phyloP scores from a whole-genome alignment of 2,797 vertebrate species.

The Syncerus caffer region DNA sequence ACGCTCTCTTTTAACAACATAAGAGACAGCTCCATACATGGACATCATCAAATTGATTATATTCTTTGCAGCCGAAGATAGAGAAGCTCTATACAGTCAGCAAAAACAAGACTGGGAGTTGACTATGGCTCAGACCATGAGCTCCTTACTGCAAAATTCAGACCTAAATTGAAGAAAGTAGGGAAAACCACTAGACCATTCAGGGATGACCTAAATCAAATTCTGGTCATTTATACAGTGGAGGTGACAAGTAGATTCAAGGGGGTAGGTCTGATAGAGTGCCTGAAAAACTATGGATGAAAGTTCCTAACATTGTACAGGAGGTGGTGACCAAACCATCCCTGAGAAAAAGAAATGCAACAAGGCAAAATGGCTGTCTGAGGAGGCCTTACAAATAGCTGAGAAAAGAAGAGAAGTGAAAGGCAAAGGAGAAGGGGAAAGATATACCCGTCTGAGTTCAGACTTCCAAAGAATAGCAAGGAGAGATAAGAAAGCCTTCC shows the following conservation, averaged over 20 bases:
- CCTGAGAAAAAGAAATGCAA: background rate
- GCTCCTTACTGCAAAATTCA: background rate
- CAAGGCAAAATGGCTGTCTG: background rate
- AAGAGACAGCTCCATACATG: background rate
- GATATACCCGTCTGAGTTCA: background rate
- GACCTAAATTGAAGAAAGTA: background rate
- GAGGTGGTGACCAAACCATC: background rate
- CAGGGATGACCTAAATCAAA: background rate
- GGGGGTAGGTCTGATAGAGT: background rate
- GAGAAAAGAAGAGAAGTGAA: background rate
- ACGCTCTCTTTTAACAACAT: background rate
- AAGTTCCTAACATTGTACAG: background rate
- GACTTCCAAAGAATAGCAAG: background rate
- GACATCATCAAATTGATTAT: background rate
- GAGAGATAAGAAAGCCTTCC: background rate
- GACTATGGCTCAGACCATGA: background rate
- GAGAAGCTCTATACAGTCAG: background rate
- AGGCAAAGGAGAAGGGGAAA: background rate
- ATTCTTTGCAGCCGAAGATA: background rate
- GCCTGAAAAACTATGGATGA: background rate
- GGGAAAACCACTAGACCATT: background rate
- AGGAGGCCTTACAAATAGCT: background rate
- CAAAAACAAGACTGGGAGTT: background rate
- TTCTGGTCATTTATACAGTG: background rate
- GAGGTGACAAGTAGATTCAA: background rate